phyloP scores from a whole-genome alignment of 2,113 vertebrate species.

The Forbesichthys papilliferus region DNA sequence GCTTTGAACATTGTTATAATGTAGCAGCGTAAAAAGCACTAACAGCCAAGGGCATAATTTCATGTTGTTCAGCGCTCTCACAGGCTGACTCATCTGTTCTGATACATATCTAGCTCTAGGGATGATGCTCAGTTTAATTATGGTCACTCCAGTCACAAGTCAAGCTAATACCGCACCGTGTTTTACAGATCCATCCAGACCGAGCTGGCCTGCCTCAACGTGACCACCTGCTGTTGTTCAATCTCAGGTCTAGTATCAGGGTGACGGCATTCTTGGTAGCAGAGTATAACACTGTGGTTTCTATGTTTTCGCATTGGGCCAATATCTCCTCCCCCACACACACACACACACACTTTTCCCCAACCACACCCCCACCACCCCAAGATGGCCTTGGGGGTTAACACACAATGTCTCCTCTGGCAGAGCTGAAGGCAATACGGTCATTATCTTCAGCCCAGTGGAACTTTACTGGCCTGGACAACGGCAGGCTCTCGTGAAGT shows the following conservation, averaged over 20 bases:
- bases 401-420: conserved; percentile 57
- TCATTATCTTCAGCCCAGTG: conserved; percentile 62
- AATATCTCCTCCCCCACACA: conserved; percentile 13
- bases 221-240: conserved; percentile 24
- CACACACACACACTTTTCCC: too few relatives aligned
- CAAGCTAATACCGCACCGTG: conserved; percentile 59
- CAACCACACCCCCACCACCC: conserved; percentile 36
- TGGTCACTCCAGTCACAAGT: conserved; percentile 56
- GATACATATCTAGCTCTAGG: conserved; percentile 51
- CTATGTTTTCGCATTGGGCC: conserved; percentile 21
- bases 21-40: conserved; percentile 47
- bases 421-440: conserved; percentile 59
- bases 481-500: too few relatives aligned
- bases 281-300: conserved; percentile 34
- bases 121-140: conserved; percentile 70
- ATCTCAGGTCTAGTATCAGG: conserved; percentile 22
- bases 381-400: conserved; percentile 58
- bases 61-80: conserved; percentile 48
- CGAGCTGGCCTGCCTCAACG: conserved; percentile 18
- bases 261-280: conserved; percentile 38
- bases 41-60: conserved; percentile 63
- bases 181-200: conserved; percentile 53
- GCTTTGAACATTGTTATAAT: conserved; percentile 52
- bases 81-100: conserved; percentile 55
- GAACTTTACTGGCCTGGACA: conserved; percentile 2